Conservation (phyloP, 2,113 vertebrate genomes). For the Parotia lawesii region DNA sequence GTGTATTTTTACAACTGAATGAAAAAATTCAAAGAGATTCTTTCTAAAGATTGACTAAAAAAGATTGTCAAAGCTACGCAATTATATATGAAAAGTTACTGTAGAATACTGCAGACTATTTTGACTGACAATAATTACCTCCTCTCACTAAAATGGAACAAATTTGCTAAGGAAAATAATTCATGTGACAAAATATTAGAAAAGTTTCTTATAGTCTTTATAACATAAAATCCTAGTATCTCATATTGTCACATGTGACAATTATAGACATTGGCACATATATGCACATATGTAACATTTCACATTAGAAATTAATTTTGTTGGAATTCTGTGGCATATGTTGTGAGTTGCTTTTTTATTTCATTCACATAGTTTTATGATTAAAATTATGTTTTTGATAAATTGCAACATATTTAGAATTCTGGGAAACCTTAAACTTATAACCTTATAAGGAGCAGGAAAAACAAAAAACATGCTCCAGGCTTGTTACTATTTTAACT, state of each 20-base stretch:
- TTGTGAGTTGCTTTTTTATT: not conserved
- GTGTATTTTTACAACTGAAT: not conserved
- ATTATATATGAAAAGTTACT: not conserved
- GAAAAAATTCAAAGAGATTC: not conserved
- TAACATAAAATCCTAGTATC: not conserved
- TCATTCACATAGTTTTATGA: not conserved
- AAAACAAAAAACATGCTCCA: not conserved
- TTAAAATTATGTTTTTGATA: not conserved
- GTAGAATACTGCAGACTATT: not conserved
- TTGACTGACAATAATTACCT: slow-evolving; percentile 18
- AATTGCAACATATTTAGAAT: not conserved
- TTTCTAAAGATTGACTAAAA: not conserved
- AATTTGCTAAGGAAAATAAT: not conserved
- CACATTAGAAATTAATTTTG: not conserved
- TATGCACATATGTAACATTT: not conserved
- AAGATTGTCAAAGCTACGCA: not conserved
- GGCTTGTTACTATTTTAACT: not conserved
- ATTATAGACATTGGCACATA: not conserved
- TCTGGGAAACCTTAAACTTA: not conserved
- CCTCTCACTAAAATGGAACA: not conserved
- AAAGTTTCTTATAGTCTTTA: not conserved
- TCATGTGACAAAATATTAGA: not conserved
- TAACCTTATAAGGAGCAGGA: not conserved
- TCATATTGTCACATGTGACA: not conserved
- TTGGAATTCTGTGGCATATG: not conserved